These are phyloP conservation scores for Cryptoblepharus egeriae DNA, from an alignment of 2,797 vertebrate species.

Conservation along the genomic window DNA sequence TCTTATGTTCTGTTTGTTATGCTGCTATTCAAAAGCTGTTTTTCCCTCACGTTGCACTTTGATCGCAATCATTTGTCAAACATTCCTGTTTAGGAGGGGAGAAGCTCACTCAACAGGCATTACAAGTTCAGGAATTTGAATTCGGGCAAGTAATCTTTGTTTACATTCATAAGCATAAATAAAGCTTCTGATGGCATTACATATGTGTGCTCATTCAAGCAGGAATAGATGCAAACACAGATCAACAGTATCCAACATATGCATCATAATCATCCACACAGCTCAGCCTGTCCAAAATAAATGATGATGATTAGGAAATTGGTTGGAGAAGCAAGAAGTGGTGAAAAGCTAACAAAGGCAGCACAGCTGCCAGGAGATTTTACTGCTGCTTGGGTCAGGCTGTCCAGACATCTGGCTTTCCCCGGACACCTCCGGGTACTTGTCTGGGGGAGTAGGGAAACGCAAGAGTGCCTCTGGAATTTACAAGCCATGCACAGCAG, in stretches of 20 bases:
- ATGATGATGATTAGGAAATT: background rate
- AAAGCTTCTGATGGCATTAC: constrained; percentile 45
- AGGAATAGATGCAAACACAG: constrained; percentile 29
- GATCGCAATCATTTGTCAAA: constrained; percentile 40
- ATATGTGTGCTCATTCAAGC: constrained; percentile 41
- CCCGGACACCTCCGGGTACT: no score
- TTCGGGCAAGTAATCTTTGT: constrained; percentile 7
- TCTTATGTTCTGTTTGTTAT: background rate
- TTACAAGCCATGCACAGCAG: no score
- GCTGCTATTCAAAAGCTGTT: constrained; percentile 38
- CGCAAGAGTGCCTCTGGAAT: no score
- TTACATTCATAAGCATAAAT: constrained; percentile 47
- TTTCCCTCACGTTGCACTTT: background rate
- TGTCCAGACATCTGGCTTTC: no score
- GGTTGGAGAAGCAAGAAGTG: constrained; percentile 14
- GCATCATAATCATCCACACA: background rate
- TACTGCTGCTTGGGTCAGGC: constrained; percentile 8
- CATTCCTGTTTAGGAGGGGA: constrained; percentile 19
- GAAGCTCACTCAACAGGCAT: constrained; percentile 20
- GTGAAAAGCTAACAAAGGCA: background rate
- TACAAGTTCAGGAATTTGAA: constrained; percentile 25
- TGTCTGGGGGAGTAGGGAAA: no score
- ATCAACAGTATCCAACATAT: constrained; percentile 5
- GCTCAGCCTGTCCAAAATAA: constrained; percentile 19
- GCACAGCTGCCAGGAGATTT: background rate